Conservation (phyloP, 2,797 vertebrate genomes). For the Pempheris klunzingeri region DNA sequence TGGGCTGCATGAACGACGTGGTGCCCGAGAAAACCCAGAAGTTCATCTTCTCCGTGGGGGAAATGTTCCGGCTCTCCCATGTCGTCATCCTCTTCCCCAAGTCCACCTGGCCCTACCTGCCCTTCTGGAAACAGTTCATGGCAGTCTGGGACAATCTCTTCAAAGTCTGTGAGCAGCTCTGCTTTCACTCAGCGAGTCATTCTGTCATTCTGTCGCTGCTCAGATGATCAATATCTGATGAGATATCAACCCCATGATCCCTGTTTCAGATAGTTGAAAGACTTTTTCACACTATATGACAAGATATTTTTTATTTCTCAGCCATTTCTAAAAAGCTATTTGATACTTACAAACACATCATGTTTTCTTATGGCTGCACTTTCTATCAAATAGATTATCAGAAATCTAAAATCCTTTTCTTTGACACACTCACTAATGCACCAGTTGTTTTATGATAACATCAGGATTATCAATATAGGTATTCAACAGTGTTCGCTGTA, state of each 20-base stretch:
- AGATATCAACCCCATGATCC: not conserved
- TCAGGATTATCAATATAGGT: too few species aligned
- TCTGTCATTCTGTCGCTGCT: not conserved
- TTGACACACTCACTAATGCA: not conserved
- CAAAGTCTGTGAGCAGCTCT: slow-evolving; percentile 78
- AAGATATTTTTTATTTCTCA: not conserved
- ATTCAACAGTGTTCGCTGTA: too few species aligned
- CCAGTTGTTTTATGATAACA: not conserved
- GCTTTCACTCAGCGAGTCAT: too few species aligned
- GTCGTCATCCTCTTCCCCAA: slow-evolving; percentile 82
- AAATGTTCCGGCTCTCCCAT: slow-evolving; percentile 84
- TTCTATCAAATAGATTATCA: too few species aligned
- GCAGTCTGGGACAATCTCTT: slow-evolving; percentile 86
- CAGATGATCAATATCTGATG: not conserved
- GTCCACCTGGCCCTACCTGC: slow-evolving; percentile 81
- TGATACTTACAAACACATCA: not conserved
- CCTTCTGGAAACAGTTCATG: slow-evolving; percentile 85
- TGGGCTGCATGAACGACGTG: slow-evolving; percentile 85
- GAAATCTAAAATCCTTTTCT: too few species aligned
- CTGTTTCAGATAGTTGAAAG: too few species aligned
- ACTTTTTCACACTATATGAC: too few species aligned
- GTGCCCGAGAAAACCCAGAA: slow-evolving; percentile 84
- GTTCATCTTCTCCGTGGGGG: slow-evolving; percentile 87
- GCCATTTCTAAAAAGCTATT: not conserved
- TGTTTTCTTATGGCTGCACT: not conserved